These are phyloP conservation scores for Dasyprocta punctata DNA, from an alignment of 2,113 vertebrate species.

Conservation along the genomic window DNA sequence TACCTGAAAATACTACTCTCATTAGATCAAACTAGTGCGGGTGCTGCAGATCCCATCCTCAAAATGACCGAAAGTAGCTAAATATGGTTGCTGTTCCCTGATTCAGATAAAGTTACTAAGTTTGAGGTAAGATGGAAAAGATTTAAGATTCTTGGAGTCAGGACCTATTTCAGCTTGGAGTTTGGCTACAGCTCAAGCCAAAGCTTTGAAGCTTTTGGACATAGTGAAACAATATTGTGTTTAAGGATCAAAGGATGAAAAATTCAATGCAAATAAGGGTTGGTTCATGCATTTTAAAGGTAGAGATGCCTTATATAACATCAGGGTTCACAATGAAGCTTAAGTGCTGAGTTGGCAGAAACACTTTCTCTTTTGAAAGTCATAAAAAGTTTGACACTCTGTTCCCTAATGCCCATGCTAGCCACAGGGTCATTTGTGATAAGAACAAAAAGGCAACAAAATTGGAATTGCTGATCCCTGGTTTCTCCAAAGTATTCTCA, in stretches of 20 bases:
- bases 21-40: neutral
- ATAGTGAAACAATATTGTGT: constrained; percentile 56
- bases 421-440: neutral
- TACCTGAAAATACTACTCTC: constrained; percentile 43
- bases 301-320: neutral
- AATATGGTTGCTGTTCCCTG: constrained; percentile 21
- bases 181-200: constrained; percentile 51
- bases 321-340: neutral
- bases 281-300: constrained; percentile 56
- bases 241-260: constrained; percentile 63
- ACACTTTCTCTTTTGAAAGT: neutral
- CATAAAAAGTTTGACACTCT: neutral
- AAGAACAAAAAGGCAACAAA: neutral
- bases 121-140: constrained; percentile 53
- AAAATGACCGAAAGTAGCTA: constrained; percentile 33
- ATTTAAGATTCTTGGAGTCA: constrained; percentile 60
- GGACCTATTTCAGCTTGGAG: constrained; percentile 63
- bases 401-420: neutral
- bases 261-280: neutral
- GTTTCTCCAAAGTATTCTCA: neutral
- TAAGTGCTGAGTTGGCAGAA: neutral
- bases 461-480: neutral
- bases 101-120: constrained; percentile 58
- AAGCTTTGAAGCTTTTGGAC: constrained; percentile 70
- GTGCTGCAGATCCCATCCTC: neutral